These are phyloP conservation scores for Philaethria dido DNA, from an alignment of 2,888 invertebrate genomes.

Conservation along the genomic window DNA sequence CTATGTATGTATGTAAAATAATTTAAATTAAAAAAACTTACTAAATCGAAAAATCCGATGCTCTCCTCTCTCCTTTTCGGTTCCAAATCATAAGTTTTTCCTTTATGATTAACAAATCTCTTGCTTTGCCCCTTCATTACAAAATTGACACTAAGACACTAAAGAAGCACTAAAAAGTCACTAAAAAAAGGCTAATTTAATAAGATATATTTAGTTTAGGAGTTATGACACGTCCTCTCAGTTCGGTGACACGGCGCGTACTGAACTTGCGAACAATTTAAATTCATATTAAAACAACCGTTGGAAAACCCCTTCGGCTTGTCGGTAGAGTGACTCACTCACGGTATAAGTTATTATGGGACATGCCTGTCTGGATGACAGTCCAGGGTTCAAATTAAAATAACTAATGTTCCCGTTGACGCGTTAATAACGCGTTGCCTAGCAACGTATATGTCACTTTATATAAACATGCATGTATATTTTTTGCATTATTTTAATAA, in stretches of 20 bases:
- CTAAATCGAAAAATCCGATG: conserved; percentile 52
- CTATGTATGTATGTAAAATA: background rate
- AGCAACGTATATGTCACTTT: too few species aligned
- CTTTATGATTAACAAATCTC: conserved; percentile 51
- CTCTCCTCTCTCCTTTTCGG: conserved; percentile 39
- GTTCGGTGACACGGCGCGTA: background rate
- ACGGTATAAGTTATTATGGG: background rate
- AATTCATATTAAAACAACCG: conserved; percentile 6
- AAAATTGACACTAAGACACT: conserved; percentile 32
- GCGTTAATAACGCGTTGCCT: too few species aligned
- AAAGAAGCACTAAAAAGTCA: conserved; percentile 24
- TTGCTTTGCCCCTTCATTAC: conserved; percentile 53
- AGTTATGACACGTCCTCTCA: conserved; percentile 1
- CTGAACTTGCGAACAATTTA: background rate
- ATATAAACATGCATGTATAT: too few species aligned
- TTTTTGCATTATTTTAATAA: too few species aligned
- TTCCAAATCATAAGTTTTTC: conserved; percentile 49
- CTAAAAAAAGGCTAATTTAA: background rate
- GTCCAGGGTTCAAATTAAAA: background rate
- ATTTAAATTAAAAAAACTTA: conserved; percentile 43
- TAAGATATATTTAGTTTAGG: too few species aligned
- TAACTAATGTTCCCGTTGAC: too few species aligned
- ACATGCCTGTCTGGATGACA: background rate
- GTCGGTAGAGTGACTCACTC: background rate
- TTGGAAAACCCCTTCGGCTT: conserved; percentile 6